Evolutionary conservation across 2,888 invertebrate species (phyloP).

Genomic region (Sipunculus nudus): DNA sequence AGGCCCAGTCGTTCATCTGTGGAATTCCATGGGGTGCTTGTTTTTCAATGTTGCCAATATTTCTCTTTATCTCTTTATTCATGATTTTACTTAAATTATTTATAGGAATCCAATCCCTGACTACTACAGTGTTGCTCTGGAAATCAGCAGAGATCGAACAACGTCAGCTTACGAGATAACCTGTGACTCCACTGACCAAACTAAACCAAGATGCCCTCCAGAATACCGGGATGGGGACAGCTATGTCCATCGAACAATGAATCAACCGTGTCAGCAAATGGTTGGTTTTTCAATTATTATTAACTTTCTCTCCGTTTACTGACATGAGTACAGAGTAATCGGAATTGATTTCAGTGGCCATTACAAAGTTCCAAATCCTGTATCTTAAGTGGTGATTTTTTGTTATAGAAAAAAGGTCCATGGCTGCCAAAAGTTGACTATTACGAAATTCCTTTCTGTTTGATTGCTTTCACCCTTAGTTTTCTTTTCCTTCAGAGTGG

Average conservation of each 20-base stretch:
- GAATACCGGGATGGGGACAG: constrained; percentile 52
- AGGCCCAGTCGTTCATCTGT: no score
- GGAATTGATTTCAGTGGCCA: no score
- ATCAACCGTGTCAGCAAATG: constrained; percentile 51
- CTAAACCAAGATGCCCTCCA: constrained; percentile 49
- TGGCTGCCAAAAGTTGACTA: no score
- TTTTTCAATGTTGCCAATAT: background rate
- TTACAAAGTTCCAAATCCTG: no score
- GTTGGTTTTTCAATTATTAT: no score
- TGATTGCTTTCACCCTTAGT: no score
- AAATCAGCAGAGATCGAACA: constrained; percentile 50
- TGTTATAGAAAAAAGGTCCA: no score
- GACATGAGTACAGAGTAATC: no score
- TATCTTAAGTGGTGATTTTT: no score
- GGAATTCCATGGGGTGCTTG: constrained; percentile 1
- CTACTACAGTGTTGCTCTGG: constrained; percentile 57
- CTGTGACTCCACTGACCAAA: constrained; percentile 55
- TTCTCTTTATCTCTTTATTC: background rate
- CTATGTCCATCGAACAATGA: constrained; percentile 50
- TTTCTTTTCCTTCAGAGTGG: no score
- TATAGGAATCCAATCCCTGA: constrained; percentile 61
- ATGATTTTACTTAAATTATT: background rate
- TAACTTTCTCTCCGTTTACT: no score
- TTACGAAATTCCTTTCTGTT: no score
- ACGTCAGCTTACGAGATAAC: constrained; percentile 48